phyloP scores from a whole-genome alignment of 2,797 vertebrate genomes.

The Etheostoma nigrum region DNA sequence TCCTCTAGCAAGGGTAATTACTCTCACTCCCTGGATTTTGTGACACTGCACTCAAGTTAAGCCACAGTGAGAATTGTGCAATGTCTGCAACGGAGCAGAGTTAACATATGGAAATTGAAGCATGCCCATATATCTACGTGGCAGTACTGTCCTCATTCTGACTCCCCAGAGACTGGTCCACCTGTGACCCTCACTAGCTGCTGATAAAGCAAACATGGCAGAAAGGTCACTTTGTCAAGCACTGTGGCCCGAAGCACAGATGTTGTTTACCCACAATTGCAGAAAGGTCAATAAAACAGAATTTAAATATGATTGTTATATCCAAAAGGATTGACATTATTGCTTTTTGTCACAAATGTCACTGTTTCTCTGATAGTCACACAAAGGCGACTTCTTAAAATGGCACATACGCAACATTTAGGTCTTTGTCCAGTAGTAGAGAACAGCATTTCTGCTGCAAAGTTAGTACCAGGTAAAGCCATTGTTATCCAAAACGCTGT shows the following conservation, averaged over 20 bases:
- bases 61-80: conserved; percentile 41
- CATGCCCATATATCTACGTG: conserved; percentile 35
- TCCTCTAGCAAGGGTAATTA: conserved; percentile 58
- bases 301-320: conserved; percentile 45
- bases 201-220: conserved; percentile 56
- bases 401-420: background rate
- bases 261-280: conserved; percentile 71
- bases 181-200: conserved; percentile 51
- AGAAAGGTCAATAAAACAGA: conserved; percentile 54
- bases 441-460: background rate
- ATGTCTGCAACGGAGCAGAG: conserved; percentile 46
- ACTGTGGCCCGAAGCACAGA: conserved; percentile 60
- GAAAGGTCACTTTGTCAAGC: conserved; percentile 60
- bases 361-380: conserved; percentile 7
- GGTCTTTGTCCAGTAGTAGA: background rate
- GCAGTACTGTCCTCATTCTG: conserved; percentile 11
- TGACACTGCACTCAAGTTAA: conserved; percentile 37
- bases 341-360: conserved; percentile 18
- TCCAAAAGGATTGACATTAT: conserved; percentile 42
- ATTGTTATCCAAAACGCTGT: background rate
- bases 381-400: conserved; percentile 13
- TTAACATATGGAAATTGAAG: conserved; percentile 52
- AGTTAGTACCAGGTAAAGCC: background rate
- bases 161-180: conserved; percentile 37
- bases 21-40: conserved; percentile 51